Conservation (phyloP, 2,113 vertebrate species). For the Ia io region DNA sequence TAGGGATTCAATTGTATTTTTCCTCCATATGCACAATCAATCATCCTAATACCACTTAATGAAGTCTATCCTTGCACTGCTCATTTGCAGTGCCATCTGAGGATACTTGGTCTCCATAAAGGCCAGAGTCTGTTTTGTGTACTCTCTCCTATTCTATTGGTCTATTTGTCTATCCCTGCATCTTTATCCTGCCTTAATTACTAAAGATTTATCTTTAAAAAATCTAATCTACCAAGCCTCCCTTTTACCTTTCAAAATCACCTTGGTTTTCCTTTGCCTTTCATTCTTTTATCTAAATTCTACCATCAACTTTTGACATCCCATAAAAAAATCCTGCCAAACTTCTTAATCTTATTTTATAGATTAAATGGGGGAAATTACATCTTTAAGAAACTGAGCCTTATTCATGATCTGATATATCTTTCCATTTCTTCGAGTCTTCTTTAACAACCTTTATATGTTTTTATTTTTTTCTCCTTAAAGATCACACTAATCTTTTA, state of each 20-base stretch:
- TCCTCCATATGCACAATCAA: not conserved
- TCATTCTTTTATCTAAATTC: not conserved
- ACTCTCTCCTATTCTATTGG: not conserved
- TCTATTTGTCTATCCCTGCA: not conserved
- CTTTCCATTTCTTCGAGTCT: not conserved
- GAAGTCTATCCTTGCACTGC: not conserved
- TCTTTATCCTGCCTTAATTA: not conserved
- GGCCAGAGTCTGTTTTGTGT: not conserved
- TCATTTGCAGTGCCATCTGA: not conserved
- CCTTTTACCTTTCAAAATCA: not conserved
- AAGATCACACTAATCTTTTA: not conserved
- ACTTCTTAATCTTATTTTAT: not conserved
- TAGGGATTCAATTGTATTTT: not conserved
- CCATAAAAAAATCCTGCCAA: not conserved
- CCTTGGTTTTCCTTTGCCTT: not conserved
- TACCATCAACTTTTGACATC: not conserved
- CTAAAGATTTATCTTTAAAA: not conserved
- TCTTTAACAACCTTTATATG: not conserved
- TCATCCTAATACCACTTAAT: not conserved
- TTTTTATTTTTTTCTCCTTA: not conserved
- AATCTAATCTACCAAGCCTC: not conserved
- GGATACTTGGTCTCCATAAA: not conserved
- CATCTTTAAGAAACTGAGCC: not conserved
- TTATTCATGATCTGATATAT: not conserved
- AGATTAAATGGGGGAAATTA: not conserved